Conservation (phyloP, 2,113 vertebrate species). For the Orycteropus afer region DNA sequence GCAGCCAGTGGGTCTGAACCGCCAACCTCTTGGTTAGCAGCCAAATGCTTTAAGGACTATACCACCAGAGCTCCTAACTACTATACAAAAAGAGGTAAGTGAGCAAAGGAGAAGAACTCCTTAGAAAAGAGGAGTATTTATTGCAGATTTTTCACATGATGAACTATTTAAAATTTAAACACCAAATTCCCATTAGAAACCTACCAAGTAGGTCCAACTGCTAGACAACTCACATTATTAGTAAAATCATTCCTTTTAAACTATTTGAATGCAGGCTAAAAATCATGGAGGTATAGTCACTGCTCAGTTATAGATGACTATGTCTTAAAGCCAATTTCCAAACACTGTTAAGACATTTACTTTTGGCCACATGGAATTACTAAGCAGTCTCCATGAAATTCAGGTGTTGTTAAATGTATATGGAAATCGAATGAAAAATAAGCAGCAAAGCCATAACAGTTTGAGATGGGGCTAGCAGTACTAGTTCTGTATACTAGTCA, state of each 20-base stretch:
- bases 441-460: background rate
- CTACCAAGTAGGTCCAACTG: background rate
- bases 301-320: background rate
- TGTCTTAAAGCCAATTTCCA: background rate
- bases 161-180: background rate
- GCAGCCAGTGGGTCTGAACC: too few relatives aligned
- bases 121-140: background rate
- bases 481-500: background rate
- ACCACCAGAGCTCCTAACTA: too few relatives aligned
- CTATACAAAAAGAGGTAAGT: background rate
- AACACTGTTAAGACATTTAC: background rate
- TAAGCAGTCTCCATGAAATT: background rate
- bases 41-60: too few relatives aligned
- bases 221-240: background rate
- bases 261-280: background rate
- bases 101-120: background rate
- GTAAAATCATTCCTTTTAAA: constrained; percentile 9
- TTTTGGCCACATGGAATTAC: background rate
- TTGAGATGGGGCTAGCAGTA: background rate
- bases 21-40: too few relatives aligned
- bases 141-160: background rate
- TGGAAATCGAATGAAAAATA: background rate
- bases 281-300: background rate
- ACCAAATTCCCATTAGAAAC: background rate
- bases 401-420: background rate